Evolutionary conservation across 1,140 invertebrate genomes (phyloP), one percentile per base, ranked within the genome.

Genomic region (Euwallacea fornicatus): DNA sequence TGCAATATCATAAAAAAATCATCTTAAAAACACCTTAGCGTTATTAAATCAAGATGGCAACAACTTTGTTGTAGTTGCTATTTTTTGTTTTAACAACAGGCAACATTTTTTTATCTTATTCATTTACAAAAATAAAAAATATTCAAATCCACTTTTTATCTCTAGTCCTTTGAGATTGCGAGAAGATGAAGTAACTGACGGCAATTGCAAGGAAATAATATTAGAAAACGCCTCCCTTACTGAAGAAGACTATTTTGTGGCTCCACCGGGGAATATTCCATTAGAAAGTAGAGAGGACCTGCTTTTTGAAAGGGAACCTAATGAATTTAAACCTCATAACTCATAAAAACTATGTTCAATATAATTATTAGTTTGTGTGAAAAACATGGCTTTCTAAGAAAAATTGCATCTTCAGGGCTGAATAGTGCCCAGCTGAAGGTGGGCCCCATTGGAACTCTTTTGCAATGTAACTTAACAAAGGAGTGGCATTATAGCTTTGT

Each of bases 171-270:
- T 94, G 46, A 82, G 81, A 76, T 83, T 96, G 64, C 83, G 93
- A 72, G 81, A 88, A 66, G 95, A 97, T 82, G 75, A 81, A 73
- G 85, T 92, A 15, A 88, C 84, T 2, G 88, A 91, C 77, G 89
- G 89, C 9, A 86, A 88, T 77, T 86, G 84, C 76, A 83, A 86
- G 60, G 79, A 86, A 9, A 85, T 89, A 69, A 85, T 96, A 72
- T 77, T 96, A 46, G 83, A 80, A 58, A 94, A 94, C 86, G 91
- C 94, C 7, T 74, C 81, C 55, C 55, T 91, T 60, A 86, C 84
- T 16, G 91, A 94, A 78, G 95, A 96, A 82, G 91, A 94, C 72
- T 97, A 94, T 81, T 96, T 94, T 86, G 88, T 96, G 10, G 92
- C 93, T 21, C 95, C 95, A 21, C 88, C 89, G 15, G 91, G 91